phyloP scores from a whole-genome alignment of 1,140 invertebrate species.

The Zaprionus taronus region DNA sequence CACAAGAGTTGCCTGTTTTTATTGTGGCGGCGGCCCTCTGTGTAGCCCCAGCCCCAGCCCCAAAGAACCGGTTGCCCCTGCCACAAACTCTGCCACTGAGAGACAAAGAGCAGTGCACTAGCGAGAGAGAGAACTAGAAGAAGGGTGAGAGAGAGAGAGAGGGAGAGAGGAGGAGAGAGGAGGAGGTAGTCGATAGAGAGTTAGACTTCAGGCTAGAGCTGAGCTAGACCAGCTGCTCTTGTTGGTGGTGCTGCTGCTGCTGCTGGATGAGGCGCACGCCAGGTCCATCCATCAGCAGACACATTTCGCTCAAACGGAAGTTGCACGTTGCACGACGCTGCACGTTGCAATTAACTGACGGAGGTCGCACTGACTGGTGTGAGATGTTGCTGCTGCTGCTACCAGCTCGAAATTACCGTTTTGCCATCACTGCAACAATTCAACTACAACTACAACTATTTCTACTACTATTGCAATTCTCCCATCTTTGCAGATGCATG shows the following conservation, averaged over 20 bases:
- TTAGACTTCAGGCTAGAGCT: not conserved
- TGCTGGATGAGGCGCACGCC: constrained; percentile 38
- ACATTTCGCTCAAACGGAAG: constrained; percentile 48
- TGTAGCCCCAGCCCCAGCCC: constrained; percentile 50
- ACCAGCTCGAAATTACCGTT: constrained; percentile 39
- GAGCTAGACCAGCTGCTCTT: constrained; percentile 3
- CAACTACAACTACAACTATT: constrained; percentile 16
- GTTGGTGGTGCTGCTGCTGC: constrained; percentile 15
- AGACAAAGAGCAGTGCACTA: constrained; percentile 2
- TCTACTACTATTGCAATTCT: constrained; percentile 13
- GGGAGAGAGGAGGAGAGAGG: not conserved
- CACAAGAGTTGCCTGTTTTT: constrained; percentile 5
- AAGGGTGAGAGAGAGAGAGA: not conserved
- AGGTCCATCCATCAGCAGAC: constrained; percentile 38
- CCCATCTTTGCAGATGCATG: constrained; percentile 89
- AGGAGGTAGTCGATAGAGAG: not conserved
- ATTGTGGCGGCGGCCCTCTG: constrained; percentile 24
- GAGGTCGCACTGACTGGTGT: constrained; percentile 5
- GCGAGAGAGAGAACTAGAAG: constrained; percentile 11
- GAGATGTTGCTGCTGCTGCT: constrained; percentile 14
- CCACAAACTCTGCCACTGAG: constrained; percentile 34
- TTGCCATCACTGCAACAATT: constrained; percentile 17
- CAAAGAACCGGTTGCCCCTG: constrained; percentile 47
- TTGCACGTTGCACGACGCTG: constrained; percentile 38
- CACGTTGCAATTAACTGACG: constrained; percentile 32